Base-by-base conservation (phyloP, 2,113 vertebrate species). In the Eptesicus fuscus region DNA sequence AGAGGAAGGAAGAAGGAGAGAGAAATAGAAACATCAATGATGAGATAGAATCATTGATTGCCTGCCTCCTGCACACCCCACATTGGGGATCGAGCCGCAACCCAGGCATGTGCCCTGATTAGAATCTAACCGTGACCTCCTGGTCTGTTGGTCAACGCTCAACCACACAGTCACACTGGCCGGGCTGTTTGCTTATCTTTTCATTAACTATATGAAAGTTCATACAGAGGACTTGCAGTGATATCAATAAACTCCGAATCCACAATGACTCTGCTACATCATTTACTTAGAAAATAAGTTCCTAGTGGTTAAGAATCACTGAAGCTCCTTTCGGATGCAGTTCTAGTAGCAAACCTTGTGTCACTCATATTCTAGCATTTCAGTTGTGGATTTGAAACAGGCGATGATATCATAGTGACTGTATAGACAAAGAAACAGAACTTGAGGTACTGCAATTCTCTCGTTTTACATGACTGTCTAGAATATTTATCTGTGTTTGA, bases 401-500 rank as follows among this genome's bases (percentile, higher is more conserved):
- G 63, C 14, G 16, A 71, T 28, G 47, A 51, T 63, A 78, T 12
- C 42, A 35, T 1, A 17, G 74, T 49, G 37, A 86, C 59, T 91
- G 56, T 78, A 91, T 83, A 69, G 83, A 83, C 37, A 83, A 88
- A 80, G 35, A 78, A 88, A 77, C 3, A 89, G 23, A 95, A 70
- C 37, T 71, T 84, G 76, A 44, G 22, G 70, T 77, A 59, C 3
- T 80, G 90, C 5, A 65, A 28, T 37, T 91, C 35, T 59, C 25
- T 88, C 23, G 20, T 35, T 73, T 89, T 56, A 89, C 3, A 37
- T 56, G 61, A 79, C 23, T 83, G 49, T 1, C 74, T 92, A 79
- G 49, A 90, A 63, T 73, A 92, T 83, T 83, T 51, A 28, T 91
- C 78, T 74, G 17, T 79, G 35, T 61, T 96, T 92, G 25, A 89